Conservation (phyloP, 2,888 invertebrate species). For the Scelioninae gen. 1 region DNA sequence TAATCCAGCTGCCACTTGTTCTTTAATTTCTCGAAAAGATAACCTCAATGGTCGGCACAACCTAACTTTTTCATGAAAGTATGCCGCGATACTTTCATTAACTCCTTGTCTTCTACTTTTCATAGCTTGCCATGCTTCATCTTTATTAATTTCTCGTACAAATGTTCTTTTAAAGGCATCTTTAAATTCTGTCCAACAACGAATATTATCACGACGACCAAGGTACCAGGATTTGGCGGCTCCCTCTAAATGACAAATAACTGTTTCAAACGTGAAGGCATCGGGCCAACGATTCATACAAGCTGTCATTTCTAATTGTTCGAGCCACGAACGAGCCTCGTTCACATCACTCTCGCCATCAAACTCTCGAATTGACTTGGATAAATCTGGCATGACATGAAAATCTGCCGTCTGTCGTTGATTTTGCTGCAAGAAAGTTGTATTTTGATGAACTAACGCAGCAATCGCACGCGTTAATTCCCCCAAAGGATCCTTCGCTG, state of each 20-base stretch:
- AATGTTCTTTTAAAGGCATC: neutral
- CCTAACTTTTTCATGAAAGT: constrained; percentile 48
- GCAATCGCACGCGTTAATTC: no score
- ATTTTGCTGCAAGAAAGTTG: no score
- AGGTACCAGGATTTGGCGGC: neutral
- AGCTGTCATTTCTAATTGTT: neutral
- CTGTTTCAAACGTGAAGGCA: neutral
- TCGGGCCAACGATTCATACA: neutral
- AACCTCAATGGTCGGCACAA: constrained; percentile 35
- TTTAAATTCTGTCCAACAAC: neutral
- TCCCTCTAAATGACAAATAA: neutral
- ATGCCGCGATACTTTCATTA: constrained; percentile 22
- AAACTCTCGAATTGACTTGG: no score
- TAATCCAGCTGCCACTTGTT: neutral
- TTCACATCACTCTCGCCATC: no score
- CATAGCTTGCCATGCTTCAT: constrained; percentile 19
- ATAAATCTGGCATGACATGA: no score
- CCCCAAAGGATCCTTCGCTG: no score
- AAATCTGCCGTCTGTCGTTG: no score
- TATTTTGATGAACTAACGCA: no score
- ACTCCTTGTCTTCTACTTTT: constrained; percentile 15
- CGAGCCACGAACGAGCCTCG: neutral
- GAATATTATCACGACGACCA: neutral
- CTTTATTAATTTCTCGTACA: neutral
- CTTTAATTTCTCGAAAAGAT: constrained; percentile 5